Evolutionary conservation across 2,888 invertebrate species (phyloP), one percentile per base, ranked within the genome.

Genomic region (Unio delphinus): DNA sequence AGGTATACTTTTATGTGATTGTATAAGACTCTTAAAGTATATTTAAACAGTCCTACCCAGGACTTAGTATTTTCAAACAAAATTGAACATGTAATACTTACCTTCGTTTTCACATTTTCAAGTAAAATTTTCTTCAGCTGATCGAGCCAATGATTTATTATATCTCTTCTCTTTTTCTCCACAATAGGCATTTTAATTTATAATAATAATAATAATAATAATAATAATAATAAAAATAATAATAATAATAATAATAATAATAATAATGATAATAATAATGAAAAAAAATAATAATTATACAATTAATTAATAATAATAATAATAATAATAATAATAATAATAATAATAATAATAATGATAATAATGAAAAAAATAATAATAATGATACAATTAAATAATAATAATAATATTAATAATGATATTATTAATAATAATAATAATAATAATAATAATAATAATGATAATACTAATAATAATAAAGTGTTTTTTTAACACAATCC

Each of bases 181-280:
- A 77, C 73, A 60, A 77, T 45, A 7, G 77, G 77, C 55, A 75
- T 77, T 73, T 77, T 77, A 18, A 77, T 77, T 75, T 77, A 61
- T 26, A 74, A 73, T 28, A 15, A 45, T 65, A 34, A 70, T 57
- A 11, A 56, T 56, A 55, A 58, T 55, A 34, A 26, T 34, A 30
- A 55, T 62, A 55, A 56, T 20, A 61, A 61, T 61, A 28, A 20
- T 28, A 61, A 23, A 5, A 30, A 30, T 30, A 30, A 30, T 30
- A 30, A 30, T 30, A 30, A 30, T 30, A 30, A 30, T 30, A 30
- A 30, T 1, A 28, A 28, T 28, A 28, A 28, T 28, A 28, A 28
- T 28, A 28, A 28, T 3, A 28, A 3, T 28, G 3, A 28, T 28
- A 28, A 28, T 28, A 28, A 28, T 28, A 28, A n/a, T n/a, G n/a